Evolutionary conservation across 2,888 invertebrate species (phyloP).

Genomic region (Drosophila formosana): DNA sequence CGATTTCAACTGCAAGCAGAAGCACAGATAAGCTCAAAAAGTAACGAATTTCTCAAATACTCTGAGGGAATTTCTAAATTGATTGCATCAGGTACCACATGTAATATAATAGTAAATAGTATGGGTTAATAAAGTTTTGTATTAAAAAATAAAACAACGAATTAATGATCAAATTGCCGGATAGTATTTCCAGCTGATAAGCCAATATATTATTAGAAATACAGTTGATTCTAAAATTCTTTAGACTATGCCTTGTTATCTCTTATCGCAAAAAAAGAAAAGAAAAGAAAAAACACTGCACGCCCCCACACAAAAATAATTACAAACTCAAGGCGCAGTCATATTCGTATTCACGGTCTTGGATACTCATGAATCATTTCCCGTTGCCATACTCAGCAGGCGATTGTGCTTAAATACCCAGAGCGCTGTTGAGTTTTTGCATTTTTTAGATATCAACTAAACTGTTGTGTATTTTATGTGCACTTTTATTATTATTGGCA

Average conservation of each 20-base stretch:
- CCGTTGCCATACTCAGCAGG: constrained; percentile 20
- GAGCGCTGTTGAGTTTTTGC: constrained; percentile 7
- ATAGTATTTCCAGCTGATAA: constrained; percentile 3
- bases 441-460: constrained; percentile 30
- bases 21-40: constrained; percentile 22
- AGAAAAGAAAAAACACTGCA: background rate
- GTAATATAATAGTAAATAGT: no score
- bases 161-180: no score
- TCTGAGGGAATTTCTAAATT: no score
- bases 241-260: constrained; percentile 6
- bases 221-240: background rate
- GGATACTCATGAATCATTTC: constrained; percentile 44
- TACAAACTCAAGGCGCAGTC: constrained; percentile 1
- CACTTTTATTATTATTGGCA: constrained; percentile 23
- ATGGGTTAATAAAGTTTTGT: no score
- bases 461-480: constrained; percentile 30
- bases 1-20: background rate
- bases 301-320: constrained; percentile 12
- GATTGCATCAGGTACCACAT: no score
- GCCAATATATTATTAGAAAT: background rate
- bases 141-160: no score
- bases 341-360: constrained; percentile 25
- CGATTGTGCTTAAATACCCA: constrained; percentile 4
- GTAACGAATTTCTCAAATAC: no score
- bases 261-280: constrained; percentile 34